These are phyloP conservation scores for Campylomormyrus numenius DNA, from an alignment of 2,113 vertebrate genomes.

Conservation along the genomic window DNA sequence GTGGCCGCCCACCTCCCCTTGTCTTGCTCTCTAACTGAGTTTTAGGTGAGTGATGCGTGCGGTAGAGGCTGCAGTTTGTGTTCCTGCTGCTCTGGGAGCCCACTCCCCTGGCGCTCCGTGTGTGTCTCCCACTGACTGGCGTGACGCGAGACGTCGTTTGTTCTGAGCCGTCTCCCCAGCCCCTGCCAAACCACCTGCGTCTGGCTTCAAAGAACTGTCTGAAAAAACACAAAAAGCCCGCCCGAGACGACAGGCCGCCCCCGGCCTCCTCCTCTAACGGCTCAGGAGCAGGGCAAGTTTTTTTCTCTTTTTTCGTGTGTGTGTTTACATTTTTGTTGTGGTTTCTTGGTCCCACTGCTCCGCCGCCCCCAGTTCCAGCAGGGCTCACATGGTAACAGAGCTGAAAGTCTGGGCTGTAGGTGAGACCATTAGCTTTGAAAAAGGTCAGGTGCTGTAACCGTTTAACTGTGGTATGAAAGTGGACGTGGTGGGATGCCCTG, in stretches of 20 bases:
- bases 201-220: slow-evolving; percentile 17
- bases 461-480: slow-evolving; percentile 3
- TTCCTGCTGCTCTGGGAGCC: slow-evolving; percentile 7
- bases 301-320: neutral
- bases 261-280: slow-evolving; percentile 7
- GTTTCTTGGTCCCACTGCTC: slow-evolving; percentile 1
- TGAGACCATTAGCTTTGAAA: slow-evolving; percentile 5
- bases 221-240: slow-evolving; percentile 4
- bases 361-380: neutral
- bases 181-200: slow-evolving; percentile 20
- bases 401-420: neutral
- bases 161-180: slow-evolving; percentile 10
- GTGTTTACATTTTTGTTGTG: slow-evolving; percentile 24
- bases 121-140: slow-evolving; percentile 25
- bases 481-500: neutral
- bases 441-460: slow-evolving; percentile 12
- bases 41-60: neutral
- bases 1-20: neutral
- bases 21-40: neutral
- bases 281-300: slow-evolving; percentile 6
- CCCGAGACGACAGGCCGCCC: neutral
- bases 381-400: neutral
- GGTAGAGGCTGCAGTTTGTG: neutral
- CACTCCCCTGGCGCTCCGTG: neutral
- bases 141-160: slow-evolving; percentile 19